Evolutionary conservation across 2,797 vertebrate genomes (phyloP).

Genomic region (Eupleurogrammus muticus): DNA sequence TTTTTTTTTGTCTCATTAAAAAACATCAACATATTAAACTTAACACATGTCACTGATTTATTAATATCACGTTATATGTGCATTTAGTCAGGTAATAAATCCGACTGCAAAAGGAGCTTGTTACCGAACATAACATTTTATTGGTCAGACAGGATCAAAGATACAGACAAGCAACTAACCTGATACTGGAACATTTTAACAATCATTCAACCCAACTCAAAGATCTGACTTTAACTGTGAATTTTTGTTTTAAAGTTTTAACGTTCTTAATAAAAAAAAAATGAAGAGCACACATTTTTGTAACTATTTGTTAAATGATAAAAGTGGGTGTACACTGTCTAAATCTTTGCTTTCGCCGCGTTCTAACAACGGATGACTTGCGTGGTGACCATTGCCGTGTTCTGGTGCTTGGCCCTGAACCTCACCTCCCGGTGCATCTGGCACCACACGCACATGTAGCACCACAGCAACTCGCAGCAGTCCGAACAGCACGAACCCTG

Average conservation of each 20-base stretch:
- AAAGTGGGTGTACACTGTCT: too few species aligned
- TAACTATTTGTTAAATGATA: too few species aligned
- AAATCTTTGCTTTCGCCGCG: too few species aligned
- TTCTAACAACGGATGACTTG: conserved; percentile 18
- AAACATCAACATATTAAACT: too few species aligned
- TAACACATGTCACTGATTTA: background rate
- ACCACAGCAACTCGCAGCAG: conserved; percentile 58
- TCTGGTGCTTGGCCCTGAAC: background rate
- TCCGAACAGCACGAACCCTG: conserved; percentile 80
- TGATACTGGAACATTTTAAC: background rate
- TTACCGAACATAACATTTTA: background rate
- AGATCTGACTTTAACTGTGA: background rate
- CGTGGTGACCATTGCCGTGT: conserved; percentile 52
- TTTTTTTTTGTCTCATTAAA: too few species aligned
- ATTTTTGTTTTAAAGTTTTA: too few species aligned
- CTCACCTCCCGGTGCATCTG: conserved; percentile 81
- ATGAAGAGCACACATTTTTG: too few species aligned
- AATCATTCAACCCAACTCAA: background rate
- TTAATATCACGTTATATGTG: background rate
- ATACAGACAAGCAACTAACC: background rate
- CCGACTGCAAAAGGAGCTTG: background rate
- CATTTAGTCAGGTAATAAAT: background rate
- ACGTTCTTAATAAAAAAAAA: background rate
- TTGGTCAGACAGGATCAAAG: background rate
- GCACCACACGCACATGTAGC: conserved; percentile 76